Base-by-base conservation (phyloP, 2,888 invertebrate genomes). In the Drosophila mimetica region DNA sequence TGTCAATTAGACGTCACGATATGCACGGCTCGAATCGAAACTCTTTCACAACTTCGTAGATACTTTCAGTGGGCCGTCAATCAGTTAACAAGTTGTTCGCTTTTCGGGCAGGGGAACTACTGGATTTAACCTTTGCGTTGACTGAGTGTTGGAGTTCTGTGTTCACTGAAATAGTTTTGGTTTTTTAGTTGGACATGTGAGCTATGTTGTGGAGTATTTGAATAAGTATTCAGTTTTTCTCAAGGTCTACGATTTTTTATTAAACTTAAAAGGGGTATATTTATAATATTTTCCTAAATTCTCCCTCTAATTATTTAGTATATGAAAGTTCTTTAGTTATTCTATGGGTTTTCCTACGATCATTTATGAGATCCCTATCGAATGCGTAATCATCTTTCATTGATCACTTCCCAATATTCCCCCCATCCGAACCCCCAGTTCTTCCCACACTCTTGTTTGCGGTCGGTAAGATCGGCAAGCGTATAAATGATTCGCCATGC, bases 1-100 rank as follows among this genome's bases (percentile, higher is more conserved):
- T 84, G 89, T 88, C 87, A 89, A 80, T 86, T 79, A 75, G 41
- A 71, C 66, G 77, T 84, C 86, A 86, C 74, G 80, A 73, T 71
- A 75, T 73, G 71, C 76, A 73, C 39, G 32, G 18, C 50, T 55
- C 57, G 37, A 50, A 36, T 46, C 48, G 37, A 50, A 42, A 74
- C 86, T 88, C 86, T 77, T 84, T 83, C 59, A 67, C 77, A 78
- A 48, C 64, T 53, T 28, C 4, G 41, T 34, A 34, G 59, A 36
- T 44, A 28, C 42, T 28, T 57, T 44, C 57, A 14, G 57, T 32
- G 59, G n/a, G 42, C 16, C 59, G 59, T 59, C 59, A 59, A 55
- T 59, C 59, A 63, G 59, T 44, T 44, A 59, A 55, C 57, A 59
- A 57, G 42, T 59, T 59, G 42, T 59, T 54, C 41, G 41, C 14